Evolutionary conservation across 2,113 vertebrate genomes (phyloP).

Genomic region (Indri indri): DNA sequence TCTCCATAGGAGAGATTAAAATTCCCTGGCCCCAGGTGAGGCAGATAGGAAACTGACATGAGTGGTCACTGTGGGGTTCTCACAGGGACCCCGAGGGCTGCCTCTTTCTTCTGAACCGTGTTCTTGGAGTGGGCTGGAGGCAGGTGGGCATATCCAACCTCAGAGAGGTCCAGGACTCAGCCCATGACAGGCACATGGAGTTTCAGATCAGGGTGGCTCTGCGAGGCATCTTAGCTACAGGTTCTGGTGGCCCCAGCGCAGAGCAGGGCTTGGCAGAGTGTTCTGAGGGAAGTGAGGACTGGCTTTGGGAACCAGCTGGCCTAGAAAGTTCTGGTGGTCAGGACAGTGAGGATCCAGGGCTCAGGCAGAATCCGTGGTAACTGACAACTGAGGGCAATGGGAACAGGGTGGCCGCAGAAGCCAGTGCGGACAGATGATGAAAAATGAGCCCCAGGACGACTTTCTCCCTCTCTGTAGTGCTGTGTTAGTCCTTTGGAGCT

Average conservation of each 20-base stretch:
- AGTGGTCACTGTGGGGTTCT: background rate
- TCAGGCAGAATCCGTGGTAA: background rate
- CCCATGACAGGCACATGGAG: background rate
- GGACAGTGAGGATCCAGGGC: background rate
- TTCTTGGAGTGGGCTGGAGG: background rate
- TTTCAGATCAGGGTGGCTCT: background rate
- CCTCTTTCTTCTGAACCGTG: background rate
- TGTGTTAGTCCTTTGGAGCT: background rate
- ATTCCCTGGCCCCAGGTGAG: background rate
- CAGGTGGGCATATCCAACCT: background rate
- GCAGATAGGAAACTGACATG: background rate
- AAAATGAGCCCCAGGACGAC: accelerated
- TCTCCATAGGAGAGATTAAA: background rate
- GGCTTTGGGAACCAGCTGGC: background rate
- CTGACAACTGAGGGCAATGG: background rate
- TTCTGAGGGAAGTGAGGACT: background rate
- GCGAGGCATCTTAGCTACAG: background rate
- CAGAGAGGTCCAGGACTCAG: background rate
- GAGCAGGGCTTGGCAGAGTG: background rate
- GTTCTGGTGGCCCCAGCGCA: accelerated
- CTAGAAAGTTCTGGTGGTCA: background rate
- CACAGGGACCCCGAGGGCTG: accelerated
- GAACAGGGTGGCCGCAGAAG: background rate
- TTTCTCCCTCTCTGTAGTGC: background rate
- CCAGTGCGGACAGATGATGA: background rate